Percentiles rank a stretch among this genome's conserved stretches.
Evolutionary conservation across 2,113 vertebrate species (phyloP).

Genomic region (Tympanuchus pallidicinctus): DNA sequence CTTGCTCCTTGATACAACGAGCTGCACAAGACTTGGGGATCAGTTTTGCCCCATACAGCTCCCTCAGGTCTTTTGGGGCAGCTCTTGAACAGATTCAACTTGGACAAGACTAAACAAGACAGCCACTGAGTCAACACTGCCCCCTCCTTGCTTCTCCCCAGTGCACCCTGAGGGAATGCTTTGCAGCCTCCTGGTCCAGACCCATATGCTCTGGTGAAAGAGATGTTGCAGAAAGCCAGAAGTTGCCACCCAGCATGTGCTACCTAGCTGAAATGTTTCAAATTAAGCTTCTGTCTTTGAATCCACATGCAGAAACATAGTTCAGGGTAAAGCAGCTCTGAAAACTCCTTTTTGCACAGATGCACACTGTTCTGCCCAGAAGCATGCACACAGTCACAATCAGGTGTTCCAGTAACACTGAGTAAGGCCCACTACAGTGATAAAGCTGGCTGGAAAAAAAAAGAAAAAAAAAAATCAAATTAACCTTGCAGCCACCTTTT

Average conservation of each 20-base stretch:
- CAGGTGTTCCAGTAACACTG: neutral
- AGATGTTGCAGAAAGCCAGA: neutral
- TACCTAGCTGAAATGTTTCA: neutral
- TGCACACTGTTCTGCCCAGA: neutral
- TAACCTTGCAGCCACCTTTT: neutral
- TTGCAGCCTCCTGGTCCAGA: neutral
- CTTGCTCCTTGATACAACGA: neutral
- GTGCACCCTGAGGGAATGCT: rapidly evolving
- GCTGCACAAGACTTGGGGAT: neutral
- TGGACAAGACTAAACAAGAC: neutral
- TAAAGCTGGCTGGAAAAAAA: neutral
- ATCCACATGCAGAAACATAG: neutral
- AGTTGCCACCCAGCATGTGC: neutral
- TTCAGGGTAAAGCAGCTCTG: neutral
- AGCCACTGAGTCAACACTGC: neutral
- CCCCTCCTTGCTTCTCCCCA: neutral
- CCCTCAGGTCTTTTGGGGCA: neutral
- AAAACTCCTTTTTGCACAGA: neutral
- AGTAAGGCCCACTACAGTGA: neutral
- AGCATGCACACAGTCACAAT: neutral
- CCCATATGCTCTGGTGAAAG: neutral
- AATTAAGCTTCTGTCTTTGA: neutral
- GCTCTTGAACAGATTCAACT: neutral
- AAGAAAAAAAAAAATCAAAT: neutral
- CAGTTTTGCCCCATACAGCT: neutral